A percentile compares a stretch with the other conserved stretches of the same genome.
Evolutionary conservation across 2,113 vertebrate genomes (phyloP).

Genomic region (Spilogale gracilis): DNA sequence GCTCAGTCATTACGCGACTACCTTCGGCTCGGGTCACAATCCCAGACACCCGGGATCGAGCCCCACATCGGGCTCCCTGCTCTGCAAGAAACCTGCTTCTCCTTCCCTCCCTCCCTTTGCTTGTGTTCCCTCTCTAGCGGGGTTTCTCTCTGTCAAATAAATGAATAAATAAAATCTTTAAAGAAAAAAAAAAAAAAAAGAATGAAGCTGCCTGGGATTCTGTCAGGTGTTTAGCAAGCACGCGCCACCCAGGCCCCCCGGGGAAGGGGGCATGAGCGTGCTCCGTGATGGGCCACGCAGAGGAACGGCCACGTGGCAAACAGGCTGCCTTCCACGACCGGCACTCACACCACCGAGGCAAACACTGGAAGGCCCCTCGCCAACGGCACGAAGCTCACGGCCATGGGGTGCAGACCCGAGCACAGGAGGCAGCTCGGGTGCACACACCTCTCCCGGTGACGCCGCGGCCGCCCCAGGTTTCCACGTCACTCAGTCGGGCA

Average conservation of each 20-base stretch:
- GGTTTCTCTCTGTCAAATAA: no score
- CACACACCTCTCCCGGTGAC: rapidly evolving
- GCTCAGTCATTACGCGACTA: no score
- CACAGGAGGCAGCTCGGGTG: rapidly evolving
- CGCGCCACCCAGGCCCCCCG: background rate
- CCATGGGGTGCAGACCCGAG: background rate
- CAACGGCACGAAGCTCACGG: background rate
- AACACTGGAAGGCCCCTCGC: background rate
- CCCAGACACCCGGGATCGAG: no score
- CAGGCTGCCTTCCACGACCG: background rate
- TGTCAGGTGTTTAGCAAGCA: background rate
- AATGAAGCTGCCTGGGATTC: background rate
- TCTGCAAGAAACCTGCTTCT: no score
- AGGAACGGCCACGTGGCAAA: background rate
- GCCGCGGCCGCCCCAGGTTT: rapidly evolving
- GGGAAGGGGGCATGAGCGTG: rapidly evolving
- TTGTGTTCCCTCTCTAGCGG: no score
- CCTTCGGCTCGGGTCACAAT: no score
- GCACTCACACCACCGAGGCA: no score
- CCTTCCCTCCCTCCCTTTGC: no score
- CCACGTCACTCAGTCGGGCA: rapidly evolving
- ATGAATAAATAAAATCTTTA: no score
- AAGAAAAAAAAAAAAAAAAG: no score
- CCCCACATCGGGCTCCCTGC: no score
- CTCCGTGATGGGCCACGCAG: rapidly evolving